phyloP scores from a whole-genome alignment of 2,888 invertebrate species.

The Rotaria sp. region DNA sequence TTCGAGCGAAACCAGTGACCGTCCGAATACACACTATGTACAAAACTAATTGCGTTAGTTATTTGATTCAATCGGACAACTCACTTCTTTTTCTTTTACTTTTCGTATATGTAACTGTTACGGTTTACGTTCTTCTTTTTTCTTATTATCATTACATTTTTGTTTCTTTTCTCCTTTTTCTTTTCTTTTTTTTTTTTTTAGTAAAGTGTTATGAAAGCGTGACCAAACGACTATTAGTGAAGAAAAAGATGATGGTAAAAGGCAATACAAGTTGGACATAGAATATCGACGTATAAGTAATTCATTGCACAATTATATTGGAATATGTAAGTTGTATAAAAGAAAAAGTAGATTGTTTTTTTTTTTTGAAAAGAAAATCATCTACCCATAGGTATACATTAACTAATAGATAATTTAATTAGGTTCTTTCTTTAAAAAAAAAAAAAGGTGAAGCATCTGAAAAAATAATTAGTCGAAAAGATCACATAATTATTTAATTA shows the following conservation, averaged over 20 bases:
- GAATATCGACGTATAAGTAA: neutral
- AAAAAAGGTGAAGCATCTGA: neutral
- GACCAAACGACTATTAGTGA: neutral
- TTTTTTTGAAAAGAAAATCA: too few species aligned
- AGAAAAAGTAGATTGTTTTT: too few species aligned
- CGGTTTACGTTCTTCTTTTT: neutral
- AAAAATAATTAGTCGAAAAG: neutral
- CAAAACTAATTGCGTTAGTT: neutral
- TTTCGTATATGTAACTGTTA: neutral
- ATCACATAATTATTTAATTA: neutral
- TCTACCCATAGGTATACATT: too few species aligned
- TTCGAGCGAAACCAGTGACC: constrained; percentile 7
- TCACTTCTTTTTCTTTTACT: neutral
- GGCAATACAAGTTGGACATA: neutral
- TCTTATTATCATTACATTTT: neutral
- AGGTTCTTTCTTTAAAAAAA: neutral
- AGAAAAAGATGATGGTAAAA: neutral
- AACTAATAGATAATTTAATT: neutral
- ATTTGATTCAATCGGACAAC: constrained; percentile 1
- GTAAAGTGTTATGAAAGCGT: neutral
- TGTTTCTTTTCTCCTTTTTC: neutral
- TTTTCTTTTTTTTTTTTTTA: neutral
- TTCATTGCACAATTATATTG: neutral
- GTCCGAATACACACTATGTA: neutral
- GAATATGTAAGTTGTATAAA: neutral